A percentile compares a stretch with the other conserved stretches of the same genome.
Evolutionary conservation across 2,888 invertebrate genomes (phyloP).

Genomic region (Chrysotoxum bicinctum): DNA sequence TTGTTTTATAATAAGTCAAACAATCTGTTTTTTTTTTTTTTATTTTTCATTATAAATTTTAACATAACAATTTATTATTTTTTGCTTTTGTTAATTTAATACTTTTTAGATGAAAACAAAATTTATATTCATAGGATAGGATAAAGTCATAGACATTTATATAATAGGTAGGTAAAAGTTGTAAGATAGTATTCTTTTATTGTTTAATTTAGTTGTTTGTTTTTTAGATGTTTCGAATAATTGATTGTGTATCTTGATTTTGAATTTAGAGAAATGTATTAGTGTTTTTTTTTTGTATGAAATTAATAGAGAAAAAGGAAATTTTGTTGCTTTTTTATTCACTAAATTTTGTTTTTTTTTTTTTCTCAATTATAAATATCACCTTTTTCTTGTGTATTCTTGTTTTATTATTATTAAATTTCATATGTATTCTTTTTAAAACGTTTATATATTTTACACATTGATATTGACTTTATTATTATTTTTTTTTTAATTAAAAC

Average conservation of each 20-base stretch:
- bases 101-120: conserved; percentile 12
- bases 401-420: conserved; percentile 40
- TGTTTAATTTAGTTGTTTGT: conserved; percentile 14
- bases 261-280: conserved; percentile 35
- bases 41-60: conserved; percentile 45
- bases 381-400: conserved; percentile 68
- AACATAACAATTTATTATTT: conserved; percentile 58
- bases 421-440: conserved; percentile 29
- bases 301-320: conserved; percentile 68
- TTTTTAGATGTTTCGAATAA: conserved; percentile 44
- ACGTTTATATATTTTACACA: conserved; percentile 36
- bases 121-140: conserved; percentile 26
- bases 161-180: conserved; percentile 30
- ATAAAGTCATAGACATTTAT: conserved; percentile 60
- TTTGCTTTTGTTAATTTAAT: conserved; percentile 30
- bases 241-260: conserved; percentile 60
- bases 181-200: conserved; percentile 39
- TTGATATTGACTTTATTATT: conserved; percentile 57
- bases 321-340: conserved; percentile 33
- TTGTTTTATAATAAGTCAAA: conserved; percentile 52
- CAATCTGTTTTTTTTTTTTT: conserved; percentile 40
- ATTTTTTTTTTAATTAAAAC: conserved; percentile 64
- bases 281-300: conserved; percentile 1
- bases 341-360: conserved; percentile 34
- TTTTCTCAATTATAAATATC: conserved; percentile 67